Evolutionary conservation across 2,113 vertebrate species (phyloP), one percentile per base, ranked within the genome.

Genomic region (Calyptommatus sinebrachiatus): DNA sequence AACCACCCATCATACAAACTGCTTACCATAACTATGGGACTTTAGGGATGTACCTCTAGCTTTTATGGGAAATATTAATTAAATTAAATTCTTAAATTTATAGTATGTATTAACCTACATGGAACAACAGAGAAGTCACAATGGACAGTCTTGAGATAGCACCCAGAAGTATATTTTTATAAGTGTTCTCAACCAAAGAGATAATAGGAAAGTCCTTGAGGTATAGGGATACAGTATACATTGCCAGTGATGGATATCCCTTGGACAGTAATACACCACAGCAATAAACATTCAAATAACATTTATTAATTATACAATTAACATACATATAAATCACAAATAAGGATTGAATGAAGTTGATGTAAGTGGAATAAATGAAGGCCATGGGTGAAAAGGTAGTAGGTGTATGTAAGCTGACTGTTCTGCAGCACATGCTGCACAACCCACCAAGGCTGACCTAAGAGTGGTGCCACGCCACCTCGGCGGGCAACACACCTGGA

Each of bases 31-130:
- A 89, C 69, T 46, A 73, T 41, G 35, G 35, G 35, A 41, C 86
- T 71, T 82, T 28, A 68, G 87, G 85, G 76, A 48, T 79, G 45
- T 85, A 65, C 80, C 4, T 29, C 66, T 86, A 76, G 86, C 85
- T 88, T 31, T 80, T 83, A 78, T 82, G 24, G 76, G 82, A 87
- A 71, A 78, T 80, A 61, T 46, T 78, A 79, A n/a, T 85, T 83
- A 88, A 83, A 91, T 87, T 86, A 88, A 91, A 88, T 91, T 89
- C 79, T 78, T 74, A 90, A 87, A 73, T 29, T n/a, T 28, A 67
- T 77, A 78, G 74, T 82, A 76, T 83, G 90, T 91, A 81, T 86
- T 77, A 89, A 90, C 81, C 79, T 26, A 28, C 26, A 85, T 83
- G 72, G 78, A 87, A 72, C 88, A 80, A 71, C 77, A 88, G 83